Evolutionary conservation across 2,888 invertebrate species (phyloP), one percentile per base, ranked within the genome.

Genomic region (Phyto melanocephala): DNA sequence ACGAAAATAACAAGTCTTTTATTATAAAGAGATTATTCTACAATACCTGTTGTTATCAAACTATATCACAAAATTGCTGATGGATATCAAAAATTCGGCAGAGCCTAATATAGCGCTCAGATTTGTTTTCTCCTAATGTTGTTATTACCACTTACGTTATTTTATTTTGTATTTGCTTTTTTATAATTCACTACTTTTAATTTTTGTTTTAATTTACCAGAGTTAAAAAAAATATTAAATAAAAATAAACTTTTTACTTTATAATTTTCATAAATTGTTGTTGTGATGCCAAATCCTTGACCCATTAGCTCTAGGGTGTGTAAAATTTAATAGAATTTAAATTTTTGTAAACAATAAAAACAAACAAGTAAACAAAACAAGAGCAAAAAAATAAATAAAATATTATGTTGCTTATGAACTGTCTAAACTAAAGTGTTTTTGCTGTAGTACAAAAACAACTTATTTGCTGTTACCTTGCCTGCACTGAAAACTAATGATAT

Each of bases 231-330:
- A 56, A 70, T 70, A 28, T 28, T 28, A 28, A 45, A 35, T 35
- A 56, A 70, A 77, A 28, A 5, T 28, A 28, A 5, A 62, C 33
- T 63, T 58, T 65, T 68, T 33, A 47, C 6, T 63, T 47, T 50
- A 68, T 58, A 78, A 54, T 71, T 71, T 78, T 67, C 17, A 24
- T 20, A 71, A 71, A 68, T n/a, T n/a, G 11, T 6, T 37, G 33
- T 56, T 74, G 6, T 68, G 24, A 24, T 54, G 45, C n/a, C 22
- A 78, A 78, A 81, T 81, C 78, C 81, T 82, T 82, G 81, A 82
- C 81, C 81, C 28, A 79, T 82, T 79, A 78, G 75, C 78, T 75
- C 15, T 10, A 45, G 78, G 78, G 70, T 74, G 42, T 78, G 58
- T 37, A 71, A 42, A 72, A 65, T 75, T 71, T 70, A 78, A 78